Evolutionary conservation across 2,113 vertebrate genomes (phyloP), one percentile per base, ranked within the genome.

Genomic region (Dromas ardeola): DNA sequence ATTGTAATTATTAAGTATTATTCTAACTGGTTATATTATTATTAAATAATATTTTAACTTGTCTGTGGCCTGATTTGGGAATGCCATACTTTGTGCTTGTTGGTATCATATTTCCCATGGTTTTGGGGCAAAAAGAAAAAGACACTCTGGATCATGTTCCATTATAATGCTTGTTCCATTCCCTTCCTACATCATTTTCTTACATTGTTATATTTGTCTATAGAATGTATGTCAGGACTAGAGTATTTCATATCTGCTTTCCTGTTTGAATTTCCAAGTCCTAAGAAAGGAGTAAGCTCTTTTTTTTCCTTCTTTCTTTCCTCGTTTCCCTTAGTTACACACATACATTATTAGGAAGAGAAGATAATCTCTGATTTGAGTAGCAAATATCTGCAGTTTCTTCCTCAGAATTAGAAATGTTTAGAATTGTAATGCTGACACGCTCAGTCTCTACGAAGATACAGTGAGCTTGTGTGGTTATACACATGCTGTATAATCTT

Each of bases 351-450:
- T 36, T 74, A 74, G 26, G 38, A 82, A 90, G 73, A 42, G 40
- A 71, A n/a, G 9, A 50, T 50, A 49, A 52, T 67, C 43, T 86
- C 67, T 45, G 65, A 93, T 58, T 74, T 30, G 34, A 80, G 65
- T 52, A 63, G 50, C 69, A 94, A 88, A 93, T 18, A 77, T 67
- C 76, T 76, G 53, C 79, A 92, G 43, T 86, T 93, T 94, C 49
- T 43, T 62, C 43, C 56, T 82, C 40, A 34, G 56, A 76, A 65
- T 32, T 18, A 71, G 67, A 59, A 89, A 21, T 38, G 40, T 89
- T 88, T 79, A 34, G 38, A 82, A 56, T 34, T 20, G 16, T n/a
- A 43, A 61, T 22, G 21, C 40, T 81, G 70, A 66, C 74, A 59
- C 1, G 2, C 30, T 61, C 63, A 42, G 55, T 69, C 43, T 43